A percentile compares a stretch with the other conserved stretches of the same genome.
Evolutionary conservation across 2,888 invertebrate species (phyloP).

Genomic region (Drosophila rubida): DNA sequence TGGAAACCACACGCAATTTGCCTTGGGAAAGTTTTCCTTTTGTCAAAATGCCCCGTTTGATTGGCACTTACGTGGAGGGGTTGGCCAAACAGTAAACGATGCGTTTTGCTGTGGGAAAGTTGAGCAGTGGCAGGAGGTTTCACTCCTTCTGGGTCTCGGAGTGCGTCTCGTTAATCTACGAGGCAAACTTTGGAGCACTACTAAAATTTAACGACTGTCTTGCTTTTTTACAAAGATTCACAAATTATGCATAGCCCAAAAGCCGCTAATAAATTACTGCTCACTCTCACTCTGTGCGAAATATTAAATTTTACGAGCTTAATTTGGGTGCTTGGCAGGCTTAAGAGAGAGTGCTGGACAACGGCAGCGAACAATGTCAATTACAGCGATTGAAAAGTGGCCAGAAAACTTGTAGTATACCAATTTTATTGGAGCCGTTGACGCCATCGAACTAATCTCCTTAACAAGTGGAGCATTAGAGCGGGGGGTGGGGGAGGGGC

Average conservation of each 20-base stretch:
- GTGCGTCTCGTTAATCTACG: slow-evolving; percentile 12
- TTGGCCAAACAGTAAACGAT: slow-evolving; percentile 49
- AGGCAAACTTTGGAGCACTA: slow-evolving; percentile 8
- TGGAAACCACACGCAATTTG: slow-evolving; percentile 70
- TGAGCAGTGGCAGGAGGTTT: slow-evolving; percentile 13
- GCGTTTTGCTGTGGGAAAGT: slow-evolving; percentile 64
- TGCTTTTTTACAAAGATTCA: slow-evolving; percentile 14
- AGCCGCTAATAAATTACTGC: slow-evolving; percentile 71
- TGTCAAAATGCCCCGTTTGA: slow-evolving; percentile 72
- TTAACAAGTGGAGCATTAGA: slow-evolving; percentile 75
- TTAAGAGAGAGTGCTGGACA: slow-evolving; percentile 51
- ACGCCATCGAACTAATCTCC: slow-evolving; percentile 75
- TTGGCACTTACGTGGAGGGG: slow-evolving; percentile 73
- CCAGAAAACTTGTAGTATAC: slow-evolving; percentile 69
- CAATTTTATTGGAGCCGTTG: slow-evolving; percentile 75
- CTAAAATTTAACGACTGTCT: slow-evolving; percentile 16
- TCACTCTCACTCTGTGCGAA: slow-evolving; percentile 55
- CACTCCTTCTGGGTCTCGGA: slow-evolving; percentile 4
- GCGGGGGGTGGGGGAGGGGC: slow-evolving; percentile 11
- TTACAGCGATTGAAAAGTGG: slow-evolving; percentile 80
- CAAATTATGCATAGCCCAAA: slow-evolving; percentile 58
- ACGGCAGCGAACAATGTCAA: slow-evolving; percentile 69
- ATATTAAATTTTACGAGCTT: slow-evolving; percentile 81
- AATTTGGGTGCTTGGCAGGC: slow-evolving; percentile 78
- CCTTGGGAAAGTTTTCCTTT: slow-evolving; percentile 74